Evolutionary conservation across 2,888 invertebrate genomes (phyloP).

Genomic region (Ecliptopera silaceata): DNA sequence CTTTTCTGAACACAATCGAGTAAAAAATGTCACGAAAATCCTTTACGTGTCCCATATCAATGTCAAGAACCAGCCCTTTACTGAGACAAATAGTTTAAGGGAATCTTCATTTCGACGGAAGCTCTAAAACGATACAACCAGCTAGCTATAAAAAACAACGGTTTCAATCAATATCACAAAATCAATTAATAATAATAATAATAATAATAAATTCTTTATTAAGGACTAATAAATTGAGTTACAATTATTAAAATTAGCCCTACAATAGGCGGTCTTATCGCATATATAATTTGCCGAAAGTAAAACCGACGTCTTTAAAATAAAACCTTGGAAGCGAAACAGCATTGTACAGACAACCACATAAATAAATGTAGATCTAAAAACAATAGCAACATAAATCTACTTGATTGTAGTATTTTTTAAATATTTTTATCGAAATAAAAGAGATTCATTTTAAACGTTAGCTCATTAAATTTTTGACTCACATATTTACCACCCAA

Average conservation of each 20-base stretch:
- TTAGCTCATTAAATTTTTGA: too few species aligned
- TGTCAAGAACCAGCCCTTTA: slow-evolving; percentile 39
- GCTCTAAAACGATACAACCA: slow-evolving; percentile 32
- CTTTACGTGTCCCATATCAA: slow-evolving; percentile 42
- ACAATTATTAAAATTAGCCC: too few species aligned
- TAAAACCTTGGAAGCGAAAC: slow-evolving; percentile 25
- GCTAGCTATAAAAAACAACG: slow-evolving; percentile 1
- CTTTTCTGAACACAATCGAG: slow-evolving; percentile 34
- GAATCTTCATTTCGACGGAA: slow-evolving; percentile 46
- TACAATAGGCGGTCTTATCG: too few species aligned
- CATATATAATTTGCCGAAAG: slow-evolving; percentile 29
- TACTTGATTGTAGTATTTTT: too few species aligned
- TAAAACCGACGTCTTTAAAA: slow-evolving; percentile 30
- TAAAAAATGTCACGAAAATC: slow-evolving; percentile 36
- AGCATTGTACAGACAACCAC: slow-evolving; percentile 12
- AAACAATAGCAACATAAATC: too few species aligned
- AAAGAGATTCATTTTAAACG: too few species aligned
- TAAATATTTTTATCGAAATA: too few species aligned
- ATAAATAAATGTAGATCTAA: too few species aligned
- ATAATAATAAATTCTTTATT: too few species aligned
- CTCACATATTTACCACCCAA: too few species aligned
- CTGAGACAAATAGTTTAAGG: slow-evolving; percentile 35
- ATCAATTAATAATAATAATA: too few species aligned
- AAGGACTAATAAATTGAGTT: too few species aligned
- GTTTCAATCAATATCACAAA: slow-evolving; percentile 27